Evolutionary conservation across 2,113 vertebrate genomes (phyloP).

Genomic region (Heloderma charlesbogerti): DNA sequence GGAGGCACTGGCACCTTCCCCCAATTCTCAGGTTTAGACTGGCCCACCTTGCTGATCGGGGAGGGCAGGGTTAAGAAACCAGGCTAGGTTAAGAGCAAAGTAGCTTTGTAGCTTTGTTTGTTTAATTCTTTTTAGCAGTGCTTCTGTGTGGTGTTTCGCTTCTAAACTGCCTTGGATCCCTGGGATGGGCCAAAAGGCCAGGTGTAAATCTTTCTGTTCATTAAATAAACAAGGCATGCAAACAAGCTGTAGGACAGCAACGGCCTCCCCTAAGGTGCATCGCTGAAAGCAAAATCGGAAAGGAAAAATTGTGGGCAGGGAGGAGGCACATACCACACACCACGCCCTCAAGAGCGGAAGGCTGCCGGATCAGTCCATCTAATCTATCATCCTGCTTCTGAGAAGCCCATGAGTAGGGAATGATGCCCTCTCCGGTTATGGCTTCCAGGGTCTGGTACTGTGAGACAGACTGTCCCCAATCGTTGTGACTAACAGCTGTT

Average conservation of each 20-base stretch:
- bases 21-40: neutral
- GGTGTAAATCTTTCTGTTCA: neutral
- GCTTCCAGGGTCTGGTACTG: no score
- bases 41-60: neutral
- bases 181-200: neutral
- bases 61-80: no score
- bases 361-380: neutral
- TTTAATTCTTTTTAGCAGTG: neutral
- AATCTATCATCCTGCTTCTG: neutral
- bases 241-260: neutral
- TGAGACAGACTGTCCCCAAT: neutral
- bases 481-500: no score
- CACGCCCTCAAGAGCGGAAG: no score
- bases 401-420: neutral
- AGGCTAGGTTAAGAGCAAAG: neutral
- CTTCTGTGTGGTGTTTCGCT: neutral
- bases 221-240: neutral
- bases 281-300: neutral
- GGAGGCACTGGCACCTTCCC: no score
- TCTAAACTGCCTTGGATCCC: no score
- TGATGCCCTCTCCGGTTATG: neutral
- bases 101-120: neutral
- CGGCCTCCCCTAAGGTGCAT: neutral
- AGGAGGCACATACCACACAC: neutral
- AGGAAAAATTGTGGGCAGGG: accelerated